Evolutionary conservation across 2,888 invertebrate species (phyloP).

Genomic region (Alloplasta piceator): DNA sequence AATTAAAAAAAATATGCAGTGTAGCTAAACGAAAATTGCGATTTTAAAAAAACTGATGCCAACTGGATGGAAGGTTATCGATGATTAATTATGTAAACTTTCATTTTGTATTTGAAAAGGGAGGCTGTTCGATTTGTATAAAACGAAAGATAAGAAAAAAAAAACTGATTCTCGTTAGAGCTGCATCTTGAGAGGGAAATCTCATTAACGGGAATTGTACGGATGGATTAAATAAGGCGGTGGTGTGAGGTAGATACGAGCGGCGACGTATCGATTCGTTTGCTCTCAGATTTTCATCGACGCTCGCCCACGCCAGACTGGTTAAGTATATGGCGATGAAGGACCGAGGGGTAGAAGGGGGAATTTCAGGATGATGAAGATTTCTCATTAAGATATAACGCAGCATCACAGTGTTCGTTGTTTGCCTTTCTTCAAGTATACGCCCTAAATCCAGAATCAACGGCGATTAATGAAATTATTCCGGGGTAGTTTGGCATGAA

Average conservation of each 20-base stretch:
- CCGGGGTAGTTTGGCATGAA: not conserved
- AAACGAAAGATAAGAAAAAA: not conserved
- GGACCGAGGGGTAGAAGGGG: not conserved
- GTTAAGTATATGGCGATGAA: not conserved
- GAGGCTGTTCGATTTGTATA: not conserved
- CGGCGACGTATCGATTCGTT: constrained; percentile 34
- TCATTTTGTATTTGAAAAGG: not conserved
- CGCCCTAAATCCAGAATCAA: constrained; percentile 33
- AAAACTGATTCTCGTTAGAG: not conserved
- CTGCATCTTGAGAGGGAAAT: constrained; percentile 16
- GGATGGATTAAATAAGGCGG: not conserved
- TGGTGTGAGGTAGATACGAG: constrained; percentile 8
- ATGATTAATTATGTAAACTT: not conserved
- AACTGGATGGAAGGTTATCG: not conserved
- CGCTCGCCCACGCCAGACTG: not conserved
- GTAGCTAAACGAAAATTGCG: not conserved
- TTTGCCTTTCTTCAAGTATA: not conserved
- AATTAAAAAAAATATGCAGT: too few species aligned
- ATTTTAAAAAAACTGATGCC: not conserved
- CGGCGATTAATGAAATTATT: constrained; percentile 5
- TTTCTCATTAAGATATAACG: constrained; percentile 41
- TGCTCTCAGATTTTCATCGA: constrained; percentile 7
- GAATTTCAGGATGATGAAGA: constrained; percentile 17
- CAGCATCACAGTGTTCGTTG: constrained; percentile 27
- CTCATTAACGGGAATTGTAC: constrained; percentile 15